Conservation (phyloP, 2,113 vertebrate species). For the Toxostoma redivivum region DNA sequence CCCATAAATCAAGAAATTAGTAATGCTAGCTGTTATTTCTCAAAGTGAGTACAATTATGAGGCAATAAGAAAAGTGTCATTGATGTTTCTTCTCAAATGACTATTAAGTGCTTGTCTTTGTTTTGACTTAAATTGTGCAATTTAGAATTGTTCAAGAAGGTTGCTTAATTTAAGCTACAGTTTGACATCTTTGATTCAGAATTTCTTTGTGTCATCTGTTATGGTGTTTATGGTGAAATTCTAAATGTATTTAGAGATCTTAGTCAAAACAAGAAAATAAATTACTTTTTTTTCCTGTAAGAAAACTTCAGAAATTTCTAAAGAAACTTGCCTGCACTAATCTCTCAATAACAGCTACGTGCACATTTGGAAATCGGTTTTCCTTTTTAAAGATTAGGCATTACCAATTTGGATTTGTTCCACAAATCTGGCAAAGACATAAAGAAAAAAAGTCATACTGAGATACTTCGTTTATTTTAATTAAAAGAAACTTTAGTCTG, state of each 20-base stretch:
- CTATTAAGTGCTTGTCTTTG: neutral
- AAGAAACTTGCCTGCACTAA: neutral
- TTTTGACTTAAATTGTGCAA: neutral
- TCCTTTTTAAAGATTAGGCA: neutral
- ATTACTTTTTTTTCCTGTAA: neutral
- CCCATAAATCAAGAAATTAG: neutral
- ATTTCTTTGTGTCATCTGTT: neutral
- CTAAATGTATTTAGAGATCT: neutral
- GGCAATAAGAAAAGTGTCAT: neutral
- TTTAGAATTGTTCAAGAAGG: neutral
- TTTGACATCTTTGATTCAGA: neutral
- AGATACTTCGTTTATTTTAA: conserved; percentile 44
- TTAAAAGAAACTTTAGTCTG: conserved; percentile 15
- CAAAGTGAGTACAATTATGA: neutral
- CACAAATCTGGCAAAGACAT: conserved; percentile 23
- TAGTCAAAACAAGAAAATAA: neutral
- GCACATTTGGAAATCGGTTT: neutral
- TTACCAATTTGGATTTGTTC: conserved; percentile 19
- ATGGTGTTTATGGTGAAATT: neutral
- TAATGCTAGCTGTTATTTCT: neutral
- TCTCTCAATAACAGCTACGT: neutral
- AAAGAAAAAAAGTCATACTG: neutral
- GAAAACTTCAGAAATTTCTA: neutral
- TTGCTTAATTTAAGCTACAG: neutral
- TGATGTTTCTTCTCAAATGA: neutral